Conservation (phyloP, 2,113 vertebrate species). For the Eulemur rufifrons region DNA sequence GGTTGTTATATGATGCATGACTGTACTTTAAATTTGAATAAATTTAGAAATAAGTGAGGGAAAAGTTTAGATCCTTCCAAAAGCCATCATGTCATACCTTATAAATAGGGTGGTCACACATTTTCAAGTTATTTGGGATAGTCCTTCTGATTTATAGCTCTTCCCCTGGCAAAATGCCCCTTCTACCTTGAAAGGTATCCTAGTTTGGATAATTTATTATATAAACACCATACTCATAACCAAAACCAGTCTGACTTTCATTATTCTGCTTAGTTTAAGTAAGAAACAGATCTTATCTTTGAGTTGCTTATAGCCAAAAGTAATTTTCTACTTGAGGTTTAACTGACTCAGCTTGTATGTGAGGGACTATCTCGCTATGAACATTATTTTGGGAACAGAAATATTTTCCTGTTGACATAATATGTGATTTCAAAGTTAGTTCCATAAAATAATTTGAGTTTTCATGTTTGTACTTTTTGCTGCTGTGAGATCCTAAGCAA, state of each 20-base stretch:
- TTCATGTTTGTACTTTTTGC: neutral
- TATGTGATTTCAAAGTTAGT: neutral
- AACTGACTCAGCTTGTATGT: neutral
- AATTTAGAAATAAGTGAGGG: neutral
- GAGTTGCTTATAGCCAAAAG: neutral
- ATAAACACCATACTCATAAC: neutral
- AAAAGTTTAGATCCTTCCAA: neutral
- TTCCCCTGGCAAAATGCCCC: neutral
- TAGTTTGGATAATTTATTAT: neutral
- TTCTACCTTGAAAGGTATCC: neutral
- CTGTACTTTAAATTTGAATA: neutral
- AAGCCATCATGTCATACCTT: neutral
- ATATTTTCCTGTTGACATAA: neutral
- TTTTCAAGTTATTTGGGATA: neutral
- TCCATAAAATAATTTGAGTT: neutral
- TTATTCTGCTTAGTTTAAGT: neutral
- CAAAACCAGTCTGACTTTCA: neutral
- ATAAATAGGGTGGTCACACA: neutral
- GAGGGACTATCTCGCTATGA: neutral
- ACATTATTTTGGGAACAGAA: conserved; percentile 8
- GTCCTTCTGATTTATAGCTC: neutral
- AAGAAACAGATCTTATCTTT: neutral
- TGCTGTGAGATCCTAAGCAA: neutral
- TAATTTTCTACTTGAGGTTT: neutral
- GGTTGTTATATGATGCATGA: neutral